These are phyloP conservation scores for Plebejus argus DNA, from an alignment of 2,888 invertebrate species.

Conservation along the genomic window DNA sequence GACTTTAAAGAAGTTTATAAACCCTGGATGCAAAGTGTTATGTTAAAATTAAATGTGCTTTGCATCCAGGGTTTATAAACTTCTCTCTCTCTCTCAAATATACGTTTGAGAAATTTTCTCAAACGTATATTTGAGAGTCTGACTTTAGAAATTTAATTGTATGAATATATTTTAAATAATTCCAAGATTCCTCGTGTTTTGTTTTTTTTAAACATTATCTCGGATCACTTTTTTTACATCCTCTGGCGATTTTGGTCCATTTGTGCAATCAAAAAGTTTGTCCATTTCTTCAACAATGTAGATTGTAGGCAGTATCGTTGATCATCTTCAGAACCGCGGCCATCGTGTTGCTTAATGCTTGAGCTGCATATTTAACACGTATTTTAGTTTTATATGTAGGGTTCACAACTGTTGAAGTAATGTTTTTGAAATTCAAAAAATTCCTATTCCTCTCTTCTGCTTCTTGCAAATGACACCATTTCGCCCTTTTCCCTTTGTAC, in stretches of 20 bases:
- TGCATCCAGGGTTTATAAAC: constrained; percentile 6
- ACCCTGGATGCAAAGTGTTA: neutral
- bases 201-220: constrained; percentile 39
- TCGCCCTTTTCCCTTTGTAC: constrained; percentile 21
- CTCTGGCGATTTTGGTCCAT: constrained; percentile 38
- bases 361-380: constrained; percentile 40
- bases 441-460: neutral
- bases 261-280: constrained; percentile 39
- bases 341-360: constrained; percentile 40
- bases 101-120: constrained; percentile 19
- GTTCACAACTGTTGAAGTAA: constrained; percentile 18
- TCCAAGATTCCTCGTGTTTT: constrained; percentile 35
- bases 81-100: constrained; percentile 29
- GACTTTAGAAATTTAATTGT: constrained; percentile 35
- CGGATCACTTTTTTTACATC: constrained; percentile 38
- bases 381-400: constrained; percentile 37
- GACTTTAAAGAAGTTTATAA: constrained; percentile 30
- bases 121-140: constrained; percentile 20
- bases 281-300: constrained; percentile 36
- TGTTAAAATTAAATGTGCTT: too few species aligned
- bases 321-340: constrained; percentile 38
- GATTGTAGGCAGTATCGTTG: constrained; percentile 35
- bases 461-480: constrained; percentile 30
- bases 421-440: constrained; percentile 17
- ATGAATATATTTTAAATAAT: constrained; percentile 32